Conservation (phyloP, 2,888 invertebrate genomes). For the Lithophane leautieri region DNA sequence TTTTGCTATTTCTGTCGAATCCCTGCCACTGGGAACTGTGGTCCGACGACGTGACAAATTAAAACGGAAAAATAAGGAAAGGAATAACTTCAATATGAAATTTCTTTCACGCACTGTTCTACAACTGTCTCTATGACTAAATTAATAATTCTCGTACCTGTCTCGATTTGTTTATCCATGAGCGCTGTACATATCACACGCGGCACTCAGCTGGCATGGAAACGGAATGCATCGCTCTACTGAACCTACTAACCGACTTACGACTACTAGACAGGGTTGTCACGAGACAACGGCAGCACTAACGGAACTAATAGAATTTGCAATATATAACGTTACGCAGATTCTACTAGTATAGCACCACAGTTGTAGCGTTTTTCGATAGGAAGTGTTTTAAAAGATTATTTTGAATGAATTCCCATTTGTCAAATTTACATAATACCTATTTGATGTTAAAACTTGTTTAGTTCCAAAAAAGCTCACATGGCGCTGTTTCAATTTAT, state of each 20-base stretch:
- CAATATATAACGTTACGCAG: neutral
- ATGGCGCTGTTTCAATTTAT: neutral
- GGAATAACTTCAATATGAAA: neutral
- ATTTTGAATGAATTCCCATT: neutral
- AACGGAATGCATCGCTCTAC: conserved; percentile 67
- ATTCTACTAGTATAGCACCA: too few relatives aligned
- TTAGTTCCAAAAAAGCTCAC: neutral
- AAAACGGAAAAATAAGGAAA: neutral
- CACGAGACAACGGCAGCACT: conserved; percentile 24
- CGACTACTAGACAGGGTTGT: conserved; percentile 49
- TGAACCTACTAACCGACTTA: conserved; percentile 68
- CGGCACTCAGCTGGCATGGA: conserved; percentile 61
- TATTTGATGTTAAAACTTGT: neutral
- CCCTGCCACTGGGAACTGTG: neutral
- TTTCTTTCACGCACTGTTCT: conserved; percentile 1
- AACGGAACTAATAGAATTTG: conserved; percentile 8
- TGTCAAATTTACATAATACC: neutral
- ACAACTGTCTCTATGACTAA: neutral
- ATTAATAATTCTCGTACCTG: conserved; percentile 41
- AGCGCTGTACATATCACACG: conserved; percentile 41
- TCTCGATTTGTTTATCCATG: conserved; percentile 62
- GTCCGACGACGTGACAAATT: neutral
- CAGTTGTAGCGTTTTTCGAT: neutral
- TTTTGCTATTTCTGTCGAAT: neutral
- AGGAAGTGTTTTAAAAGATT: too few relatives aligned